Conservation (phyloP, 30 jellyfish, hydroid and myxozoan genomes). For the Morbakka virulenta region DNA sequence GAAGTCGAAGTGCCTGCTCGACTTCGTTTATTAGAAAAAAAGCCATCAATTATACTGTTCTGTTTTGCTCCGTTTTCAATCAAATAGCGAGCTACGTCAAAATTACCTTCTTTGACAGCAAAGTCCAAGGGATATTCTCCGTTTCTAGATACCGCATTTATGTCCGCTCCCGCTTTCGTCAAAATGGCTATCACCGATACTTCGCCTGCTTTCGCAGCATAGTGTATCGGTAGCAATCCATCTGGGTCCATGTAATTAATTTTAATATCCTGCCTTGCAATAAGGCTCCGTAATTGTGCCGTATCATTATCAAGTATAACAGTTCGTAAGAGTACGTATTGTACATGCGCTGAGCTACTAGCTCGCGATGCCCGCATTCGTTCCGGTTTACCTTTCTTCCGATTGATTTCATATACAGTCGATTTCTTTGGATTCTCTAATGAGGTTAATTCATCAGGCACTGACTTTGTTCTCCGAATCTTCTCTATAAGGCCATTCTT, state of each 20-base stretch:
- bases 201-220: constrained; percentile 73
- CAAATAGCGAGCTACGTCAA: constrained; percentile 68
- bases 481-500: too few species aligned
- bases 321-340: constrained; percentile 47
- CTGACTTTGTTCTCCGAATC: too few species aligned
- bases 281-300: constrained; percentile 47
- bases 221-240: constrained; percentile 78
- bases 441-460: too few species aligned
- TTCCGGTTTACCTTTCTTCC: too few species aligned
- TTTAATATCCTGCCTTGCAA: constrained; percentile 40
- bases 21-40: too few species aligned
- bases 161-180: constrained; percentile 47
- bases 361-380: constrained; percentile 10
- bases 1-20: too few species aligned
- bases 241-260: constrained; percentile 59
- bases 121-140: constrained; percentile 74
- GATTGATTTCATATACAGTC: too few species aligned
- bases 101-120: constrained; percentile 81
- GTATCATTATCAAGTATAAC: constrained; percentile 55
- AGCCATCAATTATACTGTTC: constrained; percentile 70
- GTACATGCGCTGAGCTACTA: constrained; percentile 52
- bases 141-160: constrained; percentile 24
- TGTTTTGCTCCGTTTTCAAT: constrained; percentile 72
- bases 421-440: too few species aligned
- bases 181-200: constrained; percentile 45